Conservation (phyloP, 2,888 invertebrate species). For the Agapostemon virescens region DNA sequence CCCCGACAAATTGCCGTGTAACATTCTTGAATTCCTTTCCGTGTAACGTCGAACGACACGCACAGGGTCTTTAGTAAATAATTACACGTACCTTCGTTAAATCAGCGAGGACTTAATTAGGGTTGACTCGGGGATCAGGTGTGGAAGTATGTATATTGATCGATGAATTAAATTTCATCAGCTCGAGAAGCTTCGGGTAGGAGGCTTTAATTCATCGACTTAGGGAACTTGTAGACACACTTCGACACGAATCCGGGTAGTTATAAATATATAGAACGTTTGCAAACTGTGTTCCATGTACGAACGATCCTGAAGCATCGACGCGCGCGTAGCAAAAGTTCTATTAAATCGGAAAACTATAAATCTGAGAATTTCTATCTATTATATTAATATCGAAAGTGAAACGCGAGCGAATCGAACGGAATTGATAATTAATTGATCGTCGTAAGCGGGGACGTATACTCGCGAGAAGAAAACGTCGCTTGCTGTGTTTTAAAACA, state of each 20-base stretch:
- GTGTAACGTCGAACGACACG: not conserved
- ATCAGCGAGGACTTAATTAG: constrained; percentile 8
- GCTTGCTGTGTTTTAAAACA: not conserved
- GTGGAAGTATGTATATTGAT: constrained; percentile 6
- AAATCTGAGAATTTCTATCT: not conserved
- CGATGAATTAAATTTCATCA: not conserved
- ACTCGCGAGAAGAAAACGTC: not conserved
- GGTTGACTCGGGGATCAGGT: not conserved
- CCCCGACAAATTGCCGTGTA: not conserved
- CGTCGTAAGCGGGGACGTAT: not conserved
- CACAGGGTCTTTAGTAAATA: not conserved
- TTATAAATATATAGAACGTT: not conserved
- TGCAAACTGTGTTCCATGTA: not conserved
- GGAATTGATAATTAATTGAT: not conserved
- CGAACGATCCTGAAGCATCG: not conserved
- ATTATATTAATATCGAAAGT: too few species aligned
- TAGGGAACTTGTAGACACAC: not conserved
- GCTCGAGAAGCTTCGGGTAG: not conserved
- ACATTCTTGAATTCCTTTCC: not conserved
- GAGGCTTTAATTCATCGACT: not conserved
- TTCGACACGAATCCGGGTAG: not conserved
- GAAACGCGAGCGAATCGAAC: not conserved
- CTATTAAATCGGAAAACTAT: not conserved
- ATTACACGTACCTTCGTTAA: not conserved
- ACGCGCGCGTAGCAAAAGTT: not conserved